These are phyloP conservation scores for Sisor rabdophorus DNA, from an alignment of 2,113 vertebrate genomes.

Conservation along the genomic window DNA sequence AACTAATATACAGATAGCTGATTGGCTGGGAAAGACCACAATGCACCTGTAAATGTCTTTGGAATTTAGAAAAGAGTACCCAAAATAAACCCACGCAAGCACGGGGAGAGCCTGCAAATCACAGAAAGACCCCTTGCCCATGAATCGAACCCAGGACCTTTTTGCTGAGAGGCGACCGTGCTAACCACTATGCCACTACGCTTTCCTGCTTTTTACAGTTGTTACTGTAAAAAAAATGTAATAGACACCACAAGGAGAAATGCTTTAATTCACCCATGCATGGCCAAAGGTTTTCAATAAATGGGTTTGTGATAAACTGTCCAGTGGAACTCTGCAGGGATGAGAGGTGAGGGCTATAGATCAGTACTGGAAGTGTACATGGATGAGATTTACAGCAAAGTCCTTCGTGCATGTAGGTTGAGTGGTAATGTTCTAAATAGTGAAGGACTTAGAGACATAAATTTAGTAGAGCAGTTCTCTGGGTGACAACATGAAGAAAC, in stretches of 20 bases:
- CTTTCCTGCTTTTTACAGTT: too few relatives aligned
- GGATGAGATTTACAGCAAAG: slow-evolving; percentile 41
- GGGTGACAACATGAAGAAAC: slow-evolving; percentile 27
- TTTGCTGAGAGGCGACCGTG: too few relatives aligned
- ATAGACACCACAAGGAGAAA: slow-evolving; percentile 17
- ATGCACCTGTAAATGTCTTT: not conserved
- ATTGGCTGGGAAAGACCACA: not conserved
- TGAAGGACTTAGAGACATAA: slow-evolving; percentile 38
- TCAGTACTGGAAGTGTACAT: slow-evolving; percentile 36
- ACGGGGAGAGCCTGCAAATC: too few relatives aligned
- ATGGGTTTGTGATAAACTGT: slow-evolving; percentile 29
- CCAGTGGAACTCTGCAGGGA: not conserved
- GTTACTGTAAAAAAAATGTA: too few relatives aligned
- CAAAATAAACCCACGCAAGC: too few relatives aligned
- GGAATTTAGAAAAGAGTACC: too few relatives aligned
- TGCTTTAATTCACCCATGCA: slow-evolving; percentile 27
- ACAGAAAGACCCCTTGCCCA: too few relatives aligned
- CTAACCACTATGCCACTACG: too few relatives aligned
- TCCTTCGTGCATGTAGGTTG: slow-evolving; percentile 42
- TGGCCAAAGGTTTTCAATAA: slow-evolving; percentile 4
- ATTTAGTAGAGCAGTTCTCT: slow-evolving; percentile 24
- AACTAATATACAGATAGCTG: not conserved
- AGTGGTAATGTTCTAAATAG: slow-evolving; percentile 33
- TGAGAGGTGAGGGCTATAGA: slow-evolving; percentile 33
- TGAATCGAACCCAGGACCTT: too few relatives aligned